Conservation (phyloP, 2,888 invertebrate species). For the Zele albiditarsus region DNA sequence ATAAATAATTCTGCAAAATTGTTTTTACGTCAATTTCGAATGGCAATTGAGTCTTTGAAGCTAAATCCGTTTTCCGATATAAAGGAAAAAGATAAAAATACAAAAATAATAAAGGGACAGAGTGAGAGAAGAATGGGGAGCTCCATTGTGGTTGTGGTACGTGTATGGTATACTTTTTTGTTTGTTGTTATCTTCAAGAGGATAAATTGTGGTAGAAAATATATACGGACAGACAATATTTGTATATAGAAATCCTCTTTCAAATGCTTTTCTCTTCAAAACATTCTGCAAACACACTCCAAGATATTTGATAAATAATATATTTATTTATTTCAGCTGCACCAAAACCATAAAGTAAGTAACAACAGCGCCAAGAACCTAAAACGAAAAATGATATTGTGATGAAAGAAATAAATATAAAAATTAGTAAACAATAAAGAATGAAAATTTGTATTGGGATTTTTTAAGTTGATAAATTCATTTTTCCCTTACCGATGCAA, state of each 20-base stretch:
- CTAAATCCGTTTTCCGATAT: background rate
- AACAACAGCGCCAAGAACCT: conserved; percentile 91
- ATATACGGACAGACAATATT: background rate
- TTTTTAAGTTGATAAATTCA: conserved; percentile 9
- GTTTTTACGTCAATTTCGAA: background rate
- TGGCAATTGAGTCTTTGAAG: background rate
- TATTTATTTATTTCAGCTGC: conserved; percentile 82
- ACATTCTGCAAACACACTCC: background rate
- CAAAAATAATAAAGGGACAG: background rate
- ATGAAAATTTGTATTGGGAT: no score
- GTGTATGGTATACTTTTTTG: background rate
- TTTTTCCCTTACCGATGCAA: conserved; percentile 83
- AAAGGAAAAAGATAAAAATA: background rate
- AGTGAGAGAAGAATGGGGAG: no score
- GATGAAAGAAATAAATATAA: background rate
- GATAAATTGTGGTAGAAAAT: conserved; percentile 8
- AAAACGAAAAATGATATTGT: conserved; percentile 53
- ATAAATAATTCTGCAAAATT: background rate
- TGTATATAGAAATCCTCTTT: conserved; percentile 7
- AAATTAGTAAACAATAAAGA: background rate
- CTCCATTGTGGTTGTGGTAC: background rate
- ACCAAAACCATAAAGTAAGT: conserved; percentile 95
- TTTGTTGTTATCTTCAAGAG: background rate
- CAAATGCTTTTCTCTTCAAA: conserved; percentile 11
- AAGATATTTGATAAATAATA: conserved; percentile 4